These are phyloP conservation scores for Aepyceros melampus DNA, from an alignment of 2,113 vertebrate genomes.

Conservation along the genomic window DNA sequence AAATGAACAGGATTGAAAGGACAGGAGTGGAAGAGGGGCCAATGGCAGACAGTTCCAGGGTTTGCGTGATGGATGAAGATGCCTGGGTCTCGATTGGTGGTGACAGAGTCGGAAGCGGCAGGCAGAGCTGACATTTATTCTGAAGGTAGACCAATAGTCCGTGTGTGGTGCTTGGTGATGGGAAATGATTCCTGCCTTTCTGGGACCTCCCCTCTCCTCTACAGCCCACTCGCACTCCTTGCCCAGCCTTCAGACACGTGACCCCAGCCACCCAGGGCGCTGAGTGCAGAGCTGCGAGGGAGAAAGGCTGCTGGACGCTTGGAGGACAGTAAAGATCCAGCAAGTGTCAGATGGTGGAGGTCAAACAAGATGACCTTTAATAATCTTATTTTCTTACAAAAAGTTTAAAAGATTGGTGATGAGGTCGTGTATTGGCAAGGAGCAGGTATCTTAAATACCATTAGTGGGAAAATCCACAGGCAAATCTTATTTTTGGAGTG, in stretches of 20 bases:
- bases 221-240: not conserved
- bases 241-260: fast-evolving
- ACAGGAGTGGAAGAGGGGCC: not conserved
- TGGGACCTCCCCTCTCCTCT: not conserved
- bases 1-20: not conserved
- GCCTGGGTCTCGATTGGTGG: not conserved
- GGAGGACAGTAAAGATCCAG: not conserved
- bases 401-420: not conserved
- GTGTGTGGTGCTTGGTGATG: not conserved
- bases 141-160: not conserved
- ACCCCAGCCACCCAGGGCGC: not conserved
- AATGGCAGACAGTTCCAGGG: fast-evolving
- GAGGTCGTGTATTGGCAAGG: not conserved
- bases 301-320: not conserved
- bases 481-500: not conserved
- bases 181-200: not conserved
- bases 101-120: not conserved
- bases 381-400: not conserved
- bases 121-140: not conserved
- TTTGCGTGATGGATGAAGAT: not conserved
- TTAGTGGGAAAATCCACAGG: not conserved
- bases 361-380: not conserved
- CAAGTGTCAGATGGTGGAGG: not conserved
- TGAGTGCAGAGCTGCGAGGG: not conserved
- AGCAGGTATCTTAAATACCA: not conserved